Evolutionary conservation across 1,140 invertebrate genomes (phyloP), one percentile per base, ranked within the genome.

Genomic region (Ceratina australensis): DNA sequence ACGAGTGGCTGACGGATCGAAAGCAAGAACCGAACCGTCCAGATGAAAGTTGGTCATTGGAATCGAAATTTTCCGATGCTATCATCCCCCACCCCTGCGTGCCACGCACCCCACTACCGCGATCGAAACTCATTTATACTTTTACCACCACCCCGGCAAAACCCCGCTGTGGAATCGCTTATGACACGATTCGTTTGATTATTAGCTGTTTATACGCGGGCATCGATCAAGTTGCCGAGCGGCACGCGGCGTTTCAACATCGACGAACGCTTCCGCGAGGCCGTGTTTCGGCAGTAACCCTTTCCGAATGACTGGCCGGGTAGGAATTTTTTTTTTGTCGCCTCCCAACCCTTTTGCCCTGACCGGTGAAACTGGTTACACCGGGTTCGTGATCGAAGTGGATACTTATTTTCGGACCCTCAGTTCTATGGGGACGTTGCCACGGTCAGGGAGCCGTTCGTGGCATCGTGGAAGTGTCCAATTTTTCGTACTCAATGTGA

Each of bases 151-250:
- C 80, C 71, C 76, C 73, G 72, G 80, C 78, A 57, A n/a, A n/a
- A 60, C 61, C 68, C 72, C 65, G 68, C 75, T 73, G 81, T 68
- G 63, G 75, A 78, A 91, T 87, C 90, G 88, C 89, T 90, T 91
- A 90, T 90, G 87, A 89, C 88, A 88, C 89, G 85, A 89, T 91
- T 90, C 89, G 86, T 90, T 91, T 90, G 88, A 91, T 91, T 91
- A 92, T 92, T 91, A 92, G 90, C 89, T 91, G 87, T 88, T 92
- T 91, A 91, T 89, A 87, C 87, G 82, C 82, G 82, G 75, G 56
- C 85, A 89, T 91, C 85, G 89, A 90, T 89, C 88, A 84, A 76
- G 80, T 73, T 76, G 81, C 80, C 79, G 82, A 88, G 77, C 80
- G 80, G 82, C 80, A 87, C 84, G 83, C 82, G 87, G 82, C 83